Percentiles rank a stretch among this genome's conserved stretches.
Evolutionary conservation across 2,797 vertebrate species (phyloP).

Genomic region (Chloroceryle inda): DNA sequence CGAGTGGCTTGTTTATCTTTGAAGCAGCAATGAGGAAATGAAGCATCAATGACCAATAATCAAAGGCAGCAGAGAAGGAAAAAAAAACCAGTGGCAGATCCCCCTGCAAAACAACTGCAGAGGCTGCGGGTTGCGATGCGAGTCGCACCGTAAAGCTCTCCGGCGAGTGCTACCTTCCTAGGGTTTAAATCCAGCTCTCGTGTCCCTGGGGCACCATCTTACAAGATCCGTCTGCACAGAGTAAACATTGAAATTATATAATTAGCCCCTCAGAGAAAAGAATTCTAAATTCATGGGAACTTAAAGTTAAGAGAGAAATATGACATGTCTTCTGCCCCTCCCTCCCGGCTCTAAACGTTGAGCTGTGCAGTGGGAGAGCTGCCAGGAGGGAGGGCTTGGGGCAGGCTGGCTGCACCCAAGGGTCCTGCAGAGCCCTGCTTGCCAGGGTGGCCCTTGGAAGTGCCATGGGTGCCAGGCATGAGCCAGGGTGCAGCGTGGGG

Average conservation of each 20-base stretch:
- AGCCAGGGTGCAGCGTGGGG: not conserved
- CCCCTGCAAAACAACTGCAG: not conserved
- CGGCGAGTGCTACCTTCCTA: not conserved
- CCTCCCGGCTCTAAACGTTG: not conserved
- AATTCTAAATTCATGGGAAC: constrained; percentile 52
- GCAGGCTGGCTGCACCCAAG: not conserved
- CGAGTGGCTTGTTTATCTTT: not conserved
- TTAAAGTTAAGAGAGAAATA: constrained; percentile 61
- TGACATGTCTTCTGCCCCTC: not conserved
- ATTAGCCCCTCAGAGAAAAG: constrained; percentile 68
- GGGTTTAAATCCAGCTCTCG: constrained; percentile 14
- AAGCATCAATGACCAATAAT: not conserved
- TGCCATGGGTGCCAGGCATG: fast-evolving
- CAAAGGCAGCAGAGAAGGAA: not conserved
- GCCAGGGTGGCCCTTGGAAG: fast-evolving
- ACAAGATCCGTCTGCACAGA: constrained; percentile 54
- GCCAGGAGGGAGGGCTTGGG: not conserved
- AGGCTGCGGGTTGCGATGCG: not conserved
- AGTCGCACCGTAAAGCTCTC: not conserved
- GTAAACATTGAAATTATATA: constrained; percentile 71
- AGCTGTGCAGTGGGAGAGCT: not conserved
- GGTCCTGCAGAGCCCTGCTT: fast-evolving
- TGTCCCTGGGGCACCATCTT: constrained; percentile 52
- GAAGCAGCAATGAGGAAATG: not conserved
- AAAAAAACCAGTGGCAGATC: not conserved